These are phyloP conservation scores for Pterois miles DNA, from an alignment of 2,797 vertebrate species.

Conservation along the genomic window DNA sequence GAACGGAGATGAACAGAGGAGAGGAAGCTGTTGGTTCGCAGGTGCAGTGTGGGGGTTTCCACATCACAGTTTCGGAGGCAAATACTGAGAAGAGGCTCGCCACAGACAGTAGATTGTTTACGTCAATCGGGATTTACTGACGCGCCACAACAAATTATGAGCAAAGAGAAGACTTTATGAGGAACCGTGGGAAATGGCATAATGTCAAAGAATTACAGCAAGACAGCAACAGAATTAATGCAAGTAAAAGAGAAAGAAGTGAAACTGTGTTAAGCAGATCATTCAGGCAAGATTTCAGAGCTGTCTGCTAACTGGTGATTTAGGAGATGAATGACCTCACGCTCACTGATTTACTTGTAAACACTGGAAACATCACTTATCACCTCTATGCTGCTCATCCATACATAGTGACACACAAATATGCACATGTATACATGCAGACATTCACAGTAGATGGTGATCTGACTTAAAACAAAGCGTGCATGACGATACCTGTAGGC, in stretches of 20 bases:
- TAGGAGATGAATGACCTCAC: not conserved
- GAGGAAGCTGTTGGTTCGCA: conserved; percentile 58
- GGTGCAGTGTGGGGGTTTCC: conserved; percentile 64
- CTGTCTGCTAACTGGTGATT: not conserved
- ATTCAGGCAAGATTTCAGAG: not conserved
- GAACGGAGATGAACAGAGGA: not conserved
- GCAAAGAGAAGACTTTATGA: not conserved
- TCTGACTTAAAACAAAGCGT: not conserved
- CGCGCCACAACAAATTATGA: conserved; percentile 12
- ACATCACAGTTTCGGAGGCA: conserved; percentile 24
- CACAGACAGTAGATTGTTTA: conserved; percentile 47
- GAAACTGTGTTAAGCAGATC: not conserved
- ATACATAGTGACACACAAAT: not conserved
- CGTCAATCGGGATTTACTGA: conserved; percentile 15
- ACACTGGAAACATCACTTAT: not conserved
- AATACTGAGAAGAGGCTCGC: conserved; percentile 24
- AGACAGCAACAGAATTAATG: not conserved
- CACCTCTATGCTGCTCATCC: not conserved
- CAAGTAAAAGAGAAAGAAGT: not conserved
- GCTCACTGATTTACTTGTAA: not conserved
- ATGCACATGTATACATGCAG: not conserved
- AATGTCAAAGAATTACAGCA: not conserved
- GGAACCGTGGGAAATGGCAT: not conserved
- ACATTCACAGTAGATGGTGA: conserved; percentile 17
- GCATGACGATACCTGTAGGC: not conserved